A percentile compares a stretch with the other conserved stretches of the same genome.
Evolutionary conservation across 2,888 invertebrate genomes (phyloP).

Genomic region (Cremastinae sp.): DNA sequence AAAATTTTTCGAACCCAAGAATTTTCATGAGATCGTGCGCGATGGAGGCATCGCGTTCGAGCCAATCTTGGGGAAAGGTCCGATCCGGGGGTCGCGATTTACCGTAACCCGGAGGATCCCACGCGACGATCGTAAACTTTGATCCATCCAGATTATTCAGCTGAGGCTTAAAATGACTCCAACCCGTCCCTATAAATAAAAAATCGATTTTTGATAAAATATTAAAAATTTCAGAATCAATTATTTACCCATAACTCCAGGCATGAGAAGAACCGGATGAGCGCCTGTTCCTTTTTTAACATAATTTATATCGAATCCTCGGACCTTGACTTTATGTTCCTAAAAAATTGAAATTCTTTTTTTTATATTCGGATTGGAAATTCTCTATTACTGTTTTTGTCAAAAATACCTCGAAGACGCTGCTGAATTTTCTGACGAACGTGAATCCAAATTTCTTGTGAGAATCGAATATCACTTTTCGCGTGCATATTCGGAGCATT

Average conservation of each 20-base stretch:
- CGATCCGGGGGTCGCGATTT: slow-evolving; percentile 89
- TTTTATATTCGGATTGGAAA: slow-evolving; percentile 37
- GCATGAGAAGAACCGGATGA: slow-evolving; percentile 85
- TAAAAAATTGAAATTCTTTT: slow-evolving; percentile 78
- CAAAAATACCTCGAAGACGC: slow-evolving; percentile 36
- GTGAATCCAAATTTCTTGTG: slow-evolving; percentile 11
- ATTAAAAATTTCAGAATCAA: background rate
- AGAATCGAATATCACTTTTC: background rate
- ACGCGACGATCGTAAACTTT: slow-evolving; percentile 85
- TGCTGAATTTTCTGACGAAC: slow-evolving; percentile 10
- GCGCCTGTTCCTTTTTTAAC: slow-evolving; percentile 82
- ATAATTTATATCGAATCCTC: slow-evolving; percentile 84
- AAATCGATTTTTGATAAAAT: background rate
- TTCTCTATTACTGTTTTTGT: background rate
- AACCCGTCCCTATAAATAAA: slow-evolving; percentile 83
- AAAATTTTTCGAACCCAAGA: slow-evolving; percentile 86
- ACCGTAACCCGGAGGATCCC: slow-evolving; percentile 95
- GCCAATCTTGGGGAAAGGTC: slow-evolving; percentile 87
- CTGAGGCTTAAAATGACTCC: slow-evolving; percentile 92
- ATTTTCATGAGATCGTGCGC: slow-evolving; percentile 88
- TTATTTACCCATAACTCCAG: slow-evolving; percentile 87
- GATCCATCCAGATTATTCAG: slow-evolving; percentile 84
- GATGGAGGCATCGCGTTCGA: slow-evolving; percentile 87
- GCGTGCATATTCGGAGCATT: slow-evolving; percentile 6
- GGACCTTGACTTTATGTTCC: slow-evolving; percentile 85